Base-by-base conservation (phyloP, 2,797 vertebrate genomes). In the Muraenolepis orangiensis region DNA sequence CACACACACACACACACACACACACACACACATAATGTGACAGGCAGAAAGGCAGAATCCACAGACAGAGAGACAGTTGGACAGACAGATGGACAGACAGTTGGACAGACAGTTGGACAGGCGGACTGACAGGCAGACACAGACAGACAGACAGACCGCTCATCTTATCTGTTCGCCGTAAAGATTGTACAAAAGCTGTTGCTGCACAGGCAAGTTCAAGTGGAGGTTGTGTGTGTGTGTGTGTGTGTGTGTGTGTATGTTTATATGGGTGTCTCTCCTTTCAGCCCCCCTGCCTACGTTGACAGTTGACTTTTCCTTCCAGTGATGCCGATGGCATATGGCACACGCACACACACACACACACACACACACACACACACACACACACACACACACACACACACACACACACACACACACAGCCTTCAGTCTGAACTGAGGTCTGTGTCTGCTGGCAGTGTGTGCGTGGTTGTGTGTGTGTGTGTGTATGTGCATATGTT, bases 371-470 rank as follows among this genome's bases (percentile, higher is more conserved):
- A 64, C 57, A 26, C 57, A 64, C n/a, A 26, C 57, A 64, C 57
- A 26, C 20, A 64, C 57, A 26, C 57, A 40, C 38, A 40, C 38
- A 40, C 69, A 38, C 69, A 70, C 69, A 38, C 69, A 79, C 73
- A 73, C 74, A 75, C 70, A 79, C 69, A 75, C 74, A 79, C 38
- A 69, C 61, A 66, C 61, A 66, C 23, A 66, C 61, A 66, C 23
- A 8, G n/a, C 29, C 28, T 66, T 28, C 14, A 14, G 66, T 66
- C 66, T 66, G 28, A 29, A 66, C 66, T 66, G 66, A 66, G 1
- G 13, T 18, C 66, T 66, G 26, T 66, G 66, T 28, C 29, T 61
- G 20, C 20, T 61, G 51, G 51, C 51, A 8, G 51, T 23, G 51
- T 61, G 51, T 61, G 51, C 2, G 51, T 26, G 51, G 2, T 20